These are phyloP conservation scores for Euborellia annulipes DNA, from an alignment of 1,140 invertebrate species.

Conservation along the genomic window DNA sequence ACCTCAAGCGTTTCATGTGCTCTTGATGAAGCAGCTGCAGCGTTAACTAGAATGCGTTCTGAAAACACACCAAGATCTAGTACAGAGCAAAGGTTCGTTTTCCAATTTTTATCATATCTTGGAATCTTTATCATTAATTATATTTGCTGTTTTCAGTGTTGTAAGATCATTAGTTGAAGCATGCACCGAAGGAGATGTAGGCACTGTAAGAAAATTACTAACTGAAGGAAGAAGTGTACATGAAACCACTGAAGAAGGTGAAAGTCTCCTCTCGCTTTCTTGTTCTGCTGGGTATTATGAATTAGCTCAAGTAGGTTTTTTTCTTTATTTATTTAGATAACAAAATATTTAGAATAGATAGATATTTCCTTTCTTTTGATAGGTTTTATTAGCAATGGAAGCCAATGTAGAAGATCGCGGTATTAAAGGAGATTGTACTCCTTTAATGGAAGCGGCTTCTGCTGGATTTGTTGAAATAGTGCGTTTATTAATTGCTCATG, in stretches of 20 bases:
- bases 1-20: conserved; percentile 84
- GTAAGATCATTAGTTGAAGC: conserved; percentile 60
- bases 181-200: conserved; percentile 83
- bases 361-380: too few species aligned
- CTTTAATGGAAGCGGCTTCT: conserved; percentile 91
- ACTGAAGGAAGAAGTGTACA: conserved; percentile 82
- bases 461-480: conserved; percentile 92
- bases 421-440: conserved; percentile 89
- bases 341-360: background rate
- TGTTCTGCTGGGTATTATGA: conserved; percentile 90
- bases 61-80: conserved; percentile 43
- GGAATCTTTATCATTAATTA: background rate
- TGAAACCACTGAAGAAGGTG: conserved; percentile 86
- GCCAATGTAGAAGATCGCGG: conserved; percentile 94
- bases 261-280: conserved; percentile 77
- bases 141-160: conserved; percentile 9
- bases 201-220: conserved; percentile 70
- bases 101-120: background rate
- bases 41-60: conserved; percentile 83
- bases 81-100: conserved; percentile 25
- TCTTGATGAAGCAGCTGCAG: conserved; percentile 88
- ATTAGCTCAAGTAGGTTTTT: conserved; percentile 58
- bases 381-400: conserved; percentile 90
- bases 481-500: conserved; percentile 73
- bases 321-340: background rate